These are phyloP conservation scores for Iphiclides podalirius DNA, from an alignment of 2,888 invertebrate species.

Conservation along the genomic window DNA sequence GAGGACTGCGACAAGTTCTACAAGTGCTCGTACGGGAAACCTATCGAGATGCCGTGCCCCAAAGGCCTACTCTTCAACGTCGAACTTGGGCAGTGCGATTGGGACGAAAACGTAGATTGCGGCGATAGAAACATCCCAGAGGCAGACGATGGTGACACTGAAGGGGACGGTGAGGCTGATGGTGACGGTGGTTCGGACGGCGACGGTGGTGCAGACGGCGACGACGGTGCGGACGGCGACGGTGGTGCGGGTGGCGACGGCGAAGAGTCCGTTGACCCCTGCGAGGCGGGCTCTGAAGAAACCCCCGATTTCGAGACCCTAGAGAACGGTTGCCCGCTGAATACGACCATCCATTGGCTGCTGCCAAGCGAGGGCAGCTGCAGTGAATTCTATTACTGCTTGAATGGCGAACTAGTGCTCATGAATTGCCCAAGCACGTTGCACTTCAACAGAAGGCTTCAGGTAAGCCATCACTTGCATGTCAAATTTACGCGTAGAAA, in stretches of 20 bases:
- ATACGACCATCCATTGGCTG: conserved; percentile 56
- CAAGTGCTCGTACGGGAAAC: conserved; percentile 83
- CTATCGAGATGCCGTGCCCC: conserved; percentile 79
- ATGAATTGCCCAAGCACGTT: conserved; percentile 41
- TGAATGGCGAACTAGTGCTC: conserved; percentile 46
- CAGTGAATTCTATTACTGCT: conserved; percentile 61
- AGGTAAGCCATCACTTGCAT: conserved; percentile 39
- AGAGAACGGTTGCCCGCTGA: conserved; percentile 57
- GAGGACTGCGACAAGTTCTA: conserved; percentile 82
- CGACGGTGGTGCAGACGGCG: background rate
- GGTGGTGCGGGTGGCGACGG: background rate
- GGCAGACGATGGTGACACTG: background rate
- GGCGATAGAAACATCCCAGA: conserved; percentile 19
- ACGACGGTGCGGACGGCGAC: background rate
- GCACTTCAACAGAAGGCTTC: conserved; percentile 52
- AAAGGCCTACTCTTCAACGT: conserved; percentile 78
- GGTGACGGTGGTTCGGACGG: background rate
- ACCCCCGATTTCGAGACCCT: conserved; percentile 36
- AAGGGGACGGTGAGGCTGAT: background rate
- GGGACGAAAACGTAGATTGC: conserved; percentile 81
- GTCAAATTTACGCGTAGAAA: too few species aligned
- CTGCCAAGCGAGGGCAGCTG: conserved; percentile 52
- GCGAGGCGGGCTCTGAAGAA: background rate
- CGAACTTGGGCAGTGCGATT: conserved; percentile 80
- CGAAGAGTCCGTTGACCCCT: background rate